phyloP scores from a whole-genome alignment of 2,888 invertebrate species.

The Clivina fossor region DNA sequence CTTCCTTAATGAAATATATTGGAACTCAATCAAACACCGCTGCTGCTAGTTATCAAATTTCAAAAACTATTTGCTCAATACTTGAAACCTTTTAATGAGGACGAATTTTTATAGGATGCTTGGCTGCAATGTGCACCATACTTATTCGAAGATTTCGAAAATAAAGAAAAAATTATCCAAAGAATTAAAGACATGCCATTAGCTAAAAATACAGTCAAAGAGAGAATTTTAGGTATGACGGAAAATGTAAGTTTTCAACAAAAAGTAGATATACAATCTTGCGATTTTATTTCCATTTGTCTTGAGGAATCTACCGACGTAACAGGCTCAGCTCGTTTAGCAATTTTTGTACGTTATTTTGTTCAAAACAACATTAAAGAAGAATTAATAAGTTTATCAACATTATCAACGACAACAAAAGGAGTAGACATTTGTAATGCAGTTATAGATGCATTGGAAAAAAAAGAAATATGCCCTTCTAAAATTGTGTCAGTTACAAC shows the following conservation, averaged over 20 bases:
- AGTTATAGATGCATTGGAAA: conserved; percentile 26
- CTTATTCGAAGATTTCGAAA: conserved; percentile 27
- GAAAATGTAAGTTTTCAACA: conserved; percentile 34
- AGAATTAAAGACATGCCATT: conserved; percentile 37
- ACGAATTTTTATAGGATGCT: conserved; percentile 11
- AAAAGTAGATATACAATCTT: conserved; percentile 36
- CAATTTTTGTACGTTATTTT: conserved; percentile 38
- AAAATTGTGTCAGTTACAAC: conserved; percentile 37
- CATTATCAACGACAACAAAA: conserved; percentile 25
- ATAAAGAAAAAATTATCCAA: conserved; percentile 28
- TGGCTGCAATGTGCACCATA: conserved; percentile 20
- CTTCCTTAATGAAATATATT: conserved; percentile 35
- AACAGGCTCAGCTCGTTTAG: conserved; percentile 35
- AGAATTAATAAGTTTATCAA: conserved; percentile 9
- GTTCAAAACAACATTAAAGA: conserved; percentile 10
- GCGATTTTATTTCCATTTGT: conserved; percentile 34
- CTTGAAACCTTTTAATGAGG: conserved; percentile 22
- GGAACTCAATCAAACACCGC: conserved; percentile 28
- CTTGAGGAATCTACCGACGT: conserved; percentile 38
- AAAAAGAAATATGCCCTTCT: conserved; percentile 33
- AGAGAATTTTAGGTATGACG: conserved; percentile 38
- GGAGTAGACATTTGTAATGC: conserved; percentile 34
- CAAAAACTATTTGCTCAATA: conserved; percentile 27
- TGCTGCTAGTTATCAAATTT: conserved; percentile 30
- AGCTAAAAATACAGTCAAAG: conserved; percentile 38